Base-by-base conservation (phyloP, 2,797 vertebrate species). In the Siniperca scherzeri region DNA sequence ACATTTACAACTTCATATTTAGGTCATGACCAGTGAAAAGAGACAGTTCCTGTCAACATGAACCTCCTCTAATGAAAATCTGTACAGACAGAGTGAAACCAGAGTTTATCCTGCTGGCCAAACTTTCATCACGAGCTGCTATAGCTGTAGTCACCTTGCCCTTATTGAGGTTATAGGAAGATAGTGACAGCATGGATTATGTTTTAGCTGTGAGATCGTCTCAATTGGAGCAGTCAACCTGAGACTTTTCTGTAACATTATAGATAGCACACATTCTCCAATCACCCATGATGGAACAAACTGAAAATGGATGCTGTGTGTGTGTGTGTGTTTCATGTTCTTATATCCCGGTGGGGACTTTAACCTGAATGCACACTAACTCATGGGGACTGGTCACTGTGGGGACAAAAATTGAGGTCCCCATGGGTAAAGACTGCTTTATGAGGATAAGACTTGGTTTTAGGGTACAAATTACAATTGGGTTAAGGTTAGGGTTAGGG, bases 101-200 rank as follows among this genome's bases (percentile, higher is more conserved):
- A 86, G 72, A 81, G 50, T 10, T 50, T 61, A 77, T 86, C 62
- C 60, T 55, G 10, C 70, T 11, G 48, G 25, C 70, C 70, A 71
- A 84, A 81, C 74, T 69, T 84, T 86, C 74, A 83, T 75, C 75
- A 73, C 61, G 25, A 61, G 48, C 70, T 65, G 22, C 74, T 82
- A 0, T 33, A 77, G 21, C 64, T 69, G 17, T 42, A 52, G 21
- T 88, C 75, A 78, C 64, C 68, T 78, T 62, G 44, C 83, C 62
- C 69, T 76, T 46, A 27, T 6, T 42, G 73, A 74, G 57, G 79
- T 82, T 42, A 61, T 14, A 36, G 22, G 61, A 70, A 17, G 46
- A 36, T 9, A 44, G 6, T 59, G 74, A 72, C 33, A 30, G 30
- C 1, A 2, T 36, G 59, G 48, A 72, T 79, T 66, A 46, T 67